phyloP scores from a whole-genome alignment of 2,797 vertebrate genomes.

The Lindbergichthys nudifrons region DNA sequence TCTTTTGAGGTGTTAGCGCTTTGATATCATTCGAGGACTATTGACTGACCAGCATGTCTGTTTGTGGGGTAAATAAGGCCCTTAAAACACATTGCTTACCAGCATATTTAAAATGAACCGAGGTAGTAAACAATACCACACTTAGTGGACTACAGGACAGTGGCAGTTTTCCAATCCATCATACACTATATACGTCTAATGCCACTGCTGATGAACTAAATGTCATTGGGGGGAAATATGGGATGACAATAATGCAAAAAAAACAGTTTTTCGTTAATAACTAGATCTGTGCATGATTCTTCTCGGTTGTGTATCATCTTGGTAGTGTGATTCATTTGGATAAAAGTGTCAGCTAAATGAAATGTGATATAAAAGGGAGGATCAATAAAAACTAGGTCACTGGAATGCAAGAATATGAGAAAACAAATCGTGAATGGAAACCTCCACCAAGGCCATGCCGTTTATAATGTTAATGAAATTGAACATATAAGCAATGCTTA shows the following conservation, averaged over 20 bases:
- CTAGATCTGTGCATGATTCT: too few relatives aligned
- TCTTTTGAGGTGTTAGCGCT: constrained; percentile 22
- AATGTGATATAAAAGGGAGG: too few relatives aligned
- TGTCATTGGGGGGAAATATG: too few relatives aligned
- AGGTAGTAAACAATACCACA: background rate
- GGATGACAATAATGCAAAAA: background rate
- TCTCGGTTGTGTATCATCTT: too few relatives aligned
- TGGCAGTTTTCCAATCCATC: background rate
- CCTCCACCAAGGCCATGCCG: too few relatives aligned
- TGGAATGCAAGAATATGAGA: too few relatives aligned
- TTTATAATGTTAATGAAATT: too few relatives aligned
- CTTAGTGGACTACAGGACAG: background rate
- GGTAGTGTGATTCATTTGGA: too few relatives aligned
- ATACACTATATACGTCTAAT: background rate
- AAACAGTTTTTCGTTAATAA: background rate
- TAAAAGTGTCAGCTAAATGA: too few relatives aligned
- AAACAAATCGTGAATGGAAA: too few relatives aligned
- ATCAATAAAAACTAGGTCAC: too few relatives aligned
- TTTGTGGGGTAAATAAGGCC: background rate
- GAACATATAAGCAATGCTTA: too few relatives aligned
- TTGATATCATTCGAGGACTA: background rate
- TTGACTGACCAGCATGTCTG: background rate
- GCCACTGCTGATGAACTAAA: background rate
- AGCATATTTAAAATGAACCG: constrained; percentile 16
- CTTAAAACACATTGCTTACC: background rate